phyloP scores from a whole-genome alignment of 1,140 invertebrate genomes.

The Pachypsylla venusta region DNA sequence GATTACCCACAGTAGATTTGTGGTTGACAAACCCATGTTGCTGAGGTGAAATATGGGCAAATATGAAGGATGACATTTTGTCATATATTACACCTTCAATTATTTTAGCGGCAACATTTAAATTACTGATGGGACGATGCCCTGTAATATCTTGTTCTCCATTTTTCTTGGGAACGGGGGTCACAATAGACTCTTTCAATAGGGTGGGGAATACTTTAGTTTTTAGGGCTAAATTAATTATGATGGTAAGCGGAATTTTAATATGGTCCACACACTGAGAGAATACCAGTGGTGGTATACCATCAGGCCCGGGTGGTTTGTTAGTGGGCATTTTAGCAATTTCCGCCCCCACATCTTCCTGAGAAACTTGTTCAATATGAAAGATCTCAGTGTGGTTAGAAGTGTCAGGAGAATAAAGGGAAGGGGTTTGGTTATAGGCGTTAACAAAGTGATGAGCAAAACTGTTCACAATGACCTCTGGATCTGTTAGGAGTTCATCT shows the following conservation, averaged over 20 bases:
- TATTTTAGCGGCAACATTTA: too few relatives aligned
- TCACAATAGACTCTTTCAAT: background rate
- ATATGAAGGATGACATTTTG: background rate
- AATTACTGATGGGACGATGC: too few relatives aligned
- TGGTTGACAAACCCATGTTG: too few relatives aligned
- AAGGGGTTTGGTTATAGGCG: background rate
- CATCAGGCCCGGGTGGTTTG: background rate
- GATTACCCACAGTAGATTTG: too few relatives aligned
- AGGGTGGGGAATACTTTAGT: background rate
- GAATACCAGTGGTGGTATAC: background rate
- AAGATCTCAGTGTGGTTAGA: background rate
- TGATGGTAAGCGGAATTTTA: background rate
- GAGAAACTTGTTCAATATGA: background rate
- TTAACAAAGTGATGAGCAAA: background rate
- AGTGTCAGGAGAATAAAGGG: background rate
- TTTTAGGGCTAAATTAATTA: background rate
- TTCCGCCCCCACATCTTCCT: background rate
- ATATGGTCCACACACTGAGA: background rate
- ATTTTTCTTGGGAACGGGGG: background rate
- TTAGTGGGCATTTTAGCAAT: background rate
- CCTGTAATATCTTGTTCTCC: too few relatives aligned
- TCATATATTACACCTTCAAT: too few relatives aligned
- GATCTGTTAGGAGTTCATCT: background rate
- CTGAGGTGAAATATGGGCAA: slow-evolving; percentile 1
- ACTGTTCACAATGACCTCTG: background rate